Conservation (phyloP, 2,888 invertebrate species). For the Tetrapedia diversipes region DNA sequence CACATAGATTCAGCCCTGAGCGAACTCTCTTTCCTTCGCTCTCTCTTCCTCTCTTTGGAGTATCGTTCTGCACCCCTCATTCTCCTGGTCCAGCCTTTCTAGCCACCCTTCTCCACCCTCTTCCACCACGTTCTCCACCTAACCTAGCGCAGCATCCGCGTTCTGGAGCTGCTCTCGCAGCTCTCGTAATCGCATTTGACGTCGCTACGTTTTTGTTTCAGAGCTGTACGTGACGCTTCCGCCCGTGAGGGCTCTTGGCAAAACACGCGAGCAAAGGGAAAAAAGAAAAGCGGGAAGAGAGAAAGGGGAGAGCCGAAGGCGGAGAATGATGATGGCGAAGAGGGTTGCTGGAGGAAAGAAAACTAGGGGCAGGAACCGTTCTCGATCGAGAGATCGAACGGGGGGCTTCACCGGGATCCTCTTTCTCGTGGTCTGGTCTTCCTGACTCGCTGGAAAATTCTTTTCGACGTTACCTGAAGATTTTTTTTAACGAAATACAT, state of each 20-base stretch:
- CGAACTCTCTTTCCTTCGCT: constrained; percentile 37
- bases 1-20: constrained; percentile 40
- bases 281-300: constrained; percentile 54
- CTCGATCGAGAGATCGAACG: constrained; percentile 63
- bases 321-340: constrained; percentile 29
- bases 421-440: neutral
- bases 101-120: constrained; percentile 38
- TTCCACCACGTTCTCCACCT: constrained; percentile 58
- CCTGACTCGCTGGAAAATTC: neutral
- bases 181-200: constrained; percentile 82
- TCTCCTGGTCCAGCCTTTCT: constrained; percentile 45
- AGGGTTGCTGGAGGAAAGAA: constrained; percentile 5
- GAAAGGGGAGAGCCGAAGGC: constrained; percentile 38
- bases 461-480: constrained; percentile 17
- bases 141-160: constrained; percentile 81
- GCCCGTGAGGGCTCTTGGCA: constrained; percentile 77
- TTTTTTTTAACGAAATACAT: neutral
- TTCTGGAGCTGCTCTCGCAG: constrained; percentile 81
- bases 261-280: constrained; percentile 71
- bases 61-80: constrained; percentile 40
- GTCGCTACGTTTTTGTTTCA: constrained; percentile 83
- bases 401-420: constrained; percentile 19
- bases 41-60: constrained; percentile 43
- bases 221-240: constrained; percentile 82
- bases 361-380: neutral